phyloP scores from a whole-genome alignment of 2,888 invertebrate species.

The Stegophylla sp. region DNA sequence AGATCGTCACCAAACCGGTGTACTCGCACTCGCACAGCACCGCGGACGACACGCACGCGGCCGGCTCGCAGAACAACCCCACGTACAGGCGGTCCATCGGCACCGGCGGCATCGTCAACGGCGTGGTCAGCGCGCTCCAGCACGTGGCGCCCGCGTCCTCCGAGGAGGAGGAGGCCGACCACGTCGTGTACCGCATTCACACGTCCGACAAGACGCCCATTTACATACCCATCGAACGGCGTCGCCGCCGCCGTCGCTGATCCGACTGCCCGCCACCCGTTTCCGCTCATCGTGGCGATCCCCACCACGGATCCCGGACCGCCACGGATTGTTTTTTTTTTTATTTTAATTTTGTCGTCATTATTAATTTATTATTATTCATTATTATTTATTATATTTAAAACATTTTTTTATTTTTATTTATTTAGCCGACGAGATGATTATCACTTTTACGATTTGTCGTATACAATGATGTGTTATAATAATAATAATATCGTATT shows the following conservation, averaged over 20 bases:
- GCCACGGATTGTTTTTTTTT: neutral
- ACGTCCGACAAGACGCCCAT: conserved; percentile 51
- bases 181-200: conserved; percentile 55
- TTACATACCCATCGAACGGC: conserved; percentile 54
- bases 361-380: neutral
- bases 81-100: conserved; percentile 50
- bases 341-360: neutral
- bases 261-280: neutral
- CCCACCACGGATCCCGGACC: neutral
- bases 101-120: neutral
- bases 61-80: conserved; percentile 41
- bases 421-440: too few relatives aligned
- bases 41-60: conserved; percentile 60
- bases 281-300: too few relatives aligned
- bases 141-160: conserved; percentile 2
- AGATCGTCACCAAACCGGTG: conserved; percentile 82
- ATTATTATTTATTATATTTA: too few relatives aligned
- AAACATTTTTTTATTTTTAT: too few relatives aligned
- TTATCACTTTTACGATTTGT: too few relatives aligned
- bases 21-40: conserved; percentile 66
- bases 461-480: too few relatives aligned
- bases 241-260: conserved; percentile 21
- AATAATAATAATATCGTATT: too few relatives aligned
- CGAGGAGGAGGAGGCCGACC: conserved; percentile 21
- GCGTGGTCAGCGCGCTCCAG: neutral